These are phyloP conservation scores for Xyrauchen texanus DNA, from an alignment of 2,113 vertebrate genomes.

Conservation along the genomic window DNA sequence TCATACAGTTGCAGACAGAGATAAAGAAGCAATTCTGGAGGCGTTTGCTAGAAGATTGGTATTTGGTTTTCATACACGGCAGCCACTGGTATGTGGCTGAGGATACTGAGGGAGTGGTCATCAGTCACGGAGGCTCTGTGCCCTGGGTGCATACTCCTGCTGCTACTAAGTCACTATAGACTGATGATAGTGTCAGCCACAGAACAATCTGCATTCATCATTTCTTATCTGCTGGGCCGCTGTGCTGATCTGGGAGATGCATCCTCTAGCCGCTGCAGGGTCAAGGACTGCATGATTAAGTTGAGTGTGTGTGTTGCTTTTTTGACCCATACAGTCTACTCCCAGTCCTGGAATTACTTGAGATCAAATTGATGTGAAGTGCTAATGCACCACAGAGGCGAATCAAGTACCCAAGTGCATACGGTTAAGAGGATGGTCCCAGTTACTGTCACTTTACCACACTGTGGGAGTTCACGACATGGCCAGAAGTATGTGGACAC, in stretches of 20 bases:
- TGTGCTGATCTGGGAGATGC: constrained; percentile 35
- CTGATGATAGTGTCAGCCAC: constrained; percentile 57
- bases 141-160: constrained; percentile 33
- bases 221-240: constrained; percentile 63
- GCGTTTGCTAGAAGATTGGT: constrained; percentile 36
- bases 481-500: too few relatives aligned
- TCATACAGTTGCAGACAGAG: constrained; percentile 29
- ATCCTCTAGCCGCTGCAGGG: constrained; percentile 36
- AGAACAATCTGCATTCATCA: constrained; percentile 60
- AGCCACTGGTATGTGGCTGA: constrained; percentile 1
- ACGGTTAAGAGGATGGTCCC: constrained; percentile 14
- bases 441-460: constrained; percentile 1
- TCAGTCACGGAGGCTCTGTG: constrained; percentile 46
- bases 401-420: constrained; percentile 5
- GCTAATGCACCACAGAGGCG: background rate
- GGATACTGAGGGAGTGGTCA: constrained; percentile 31
- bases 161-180: constrained; percentile 57
- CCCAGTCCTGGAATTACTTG: constrained; percentile 21
- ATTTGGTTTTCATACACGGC: constrained; percentile 35
- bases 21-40: constrained; percentile 38
- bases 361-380: constrained; percentile 27
- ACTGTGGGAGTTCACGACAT: background rate
- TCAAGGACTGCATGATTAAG: constrained; percentile 57
- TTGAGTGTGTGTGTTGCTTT: constrained; percentile 26
- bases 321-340: constrained; percentile 25